Base-by-base conservation (phyloP, 1,140 invertebrate genomes). In the Pseudoatta argentina region DNA sequence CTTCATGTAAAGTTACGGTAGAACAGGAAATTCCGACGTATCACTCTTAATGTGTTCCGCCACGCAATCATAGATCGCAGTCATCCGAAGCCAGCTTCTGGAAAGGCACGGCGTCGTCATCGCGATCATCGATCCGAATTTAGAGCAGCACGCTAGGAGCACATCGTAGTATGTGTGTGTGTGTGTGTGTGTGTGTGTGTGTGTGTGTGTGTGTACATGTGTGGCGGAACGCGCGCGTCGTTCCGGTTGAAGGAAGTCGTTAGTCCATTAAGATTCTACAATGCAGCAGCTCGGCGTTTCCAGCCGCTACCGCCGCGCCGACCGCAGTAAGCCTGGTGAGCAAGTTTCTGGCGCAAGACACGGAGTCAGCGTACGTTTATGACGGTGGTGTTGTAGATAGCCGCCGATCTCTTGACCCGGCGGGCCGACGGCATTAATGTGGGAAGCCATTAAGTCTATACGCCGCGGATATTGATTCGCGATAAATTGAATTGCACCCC, bases 331-430 rank as follows among this genome's bases (percentile, higher is more conserved):
- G 66, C 39, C 34, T 27, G 39, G 39, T 16, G 55, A 21, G 79
- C 55, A 83, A 83, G 79, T 83, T 83, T 83, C 79, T 73, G 69
- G 39, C 64, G 34, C 69, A 83, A 83, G 69, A 83, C 69, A 67
- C 55, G 55, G 57, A 83, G 69, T 83, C 79, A 83, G 79, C 79
- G 79, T 83, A 83, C 79, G 79, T 83, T 83, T 83, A 83, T 75
- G 79, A 83, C 57, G 79, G 55, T 61, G 39, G 55, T 83, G 79
- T 83, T 83, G 79, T 69, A 44, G 79, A 83, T 83, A 73, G 27
- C 27, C 27, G 55, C 67, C 55, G 79, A 82, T 34, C 69, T 39
- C 77, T 73, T 82, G 67, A 61, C 69, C 39, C 39, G 55, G 53
- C 24, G 55, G 53, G n/a, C 21, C 61, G 18, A 8, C 53, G 53